Percentiles rank a stretch among this genome's conserved stretches.
These are phyloP conservation scores for Eilema depressum DNA, from an alignment of 2,888 invertebrate genomes.

Conservation along the genomic window DNA sequence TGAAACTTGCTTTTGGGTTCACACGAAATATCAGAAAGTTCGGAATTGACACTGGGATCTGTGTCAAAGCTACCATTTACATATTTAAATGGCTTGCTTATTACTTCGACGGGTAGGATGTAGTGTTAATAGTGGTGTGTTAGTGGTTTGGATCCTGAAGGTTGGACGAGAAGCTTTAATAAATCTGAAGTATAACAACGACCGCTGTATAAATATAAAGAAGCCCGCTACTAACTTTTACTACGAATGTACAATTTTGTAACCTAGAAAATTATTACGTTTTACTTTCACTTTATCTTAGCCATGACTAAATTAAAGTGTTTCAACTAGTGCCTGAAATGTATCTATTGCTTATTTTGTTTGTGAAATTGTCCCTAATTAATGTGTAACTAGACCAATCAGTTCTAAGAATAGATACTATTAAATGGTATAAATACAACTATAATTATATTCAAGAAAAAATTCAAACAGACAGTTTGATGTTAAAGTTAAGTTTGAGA, in stretches of 20 bases:
- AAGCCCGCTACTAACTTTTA: neutral
- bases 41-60: slow-evolving; percentile 11
- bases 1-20: slow-evolving; percentile 20
- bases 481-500: too few species aligned
- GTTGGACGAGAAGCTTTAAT: neutral
- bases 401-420: neutral
- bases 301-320: neutral
- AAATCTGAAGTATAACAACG: neutral
- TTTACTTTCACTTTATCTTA: too few species aligned
- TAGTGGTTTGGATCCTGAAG: slow-evolving; percentile 12
- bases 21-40: slow-evolving; percentile 23
- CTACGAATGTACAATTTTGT: neutral
- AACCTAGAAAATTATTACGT: neutral
- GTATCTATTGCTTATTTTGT: neutral
- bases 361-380: neutral
- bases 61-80: slow-evolving; percentile 26
- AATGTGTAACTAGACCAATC: too few species aligned
- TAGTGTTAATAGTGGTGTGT: slow-evolving; percentile 16
- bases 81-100: slow-evolving; percentile 33
- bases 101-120: slow-evolving; percentile 15
- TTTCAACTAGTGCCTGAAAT: neutral
- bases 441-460: too few species aligned
- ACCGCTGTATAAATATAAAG: neutral
- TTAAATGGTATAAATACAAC: neutral
- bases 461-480: too few species aligned